Base-by-base conservation (phyloP, 2,113 vertebrate genomes). In the Ctenodactylus gundi region DNA sequence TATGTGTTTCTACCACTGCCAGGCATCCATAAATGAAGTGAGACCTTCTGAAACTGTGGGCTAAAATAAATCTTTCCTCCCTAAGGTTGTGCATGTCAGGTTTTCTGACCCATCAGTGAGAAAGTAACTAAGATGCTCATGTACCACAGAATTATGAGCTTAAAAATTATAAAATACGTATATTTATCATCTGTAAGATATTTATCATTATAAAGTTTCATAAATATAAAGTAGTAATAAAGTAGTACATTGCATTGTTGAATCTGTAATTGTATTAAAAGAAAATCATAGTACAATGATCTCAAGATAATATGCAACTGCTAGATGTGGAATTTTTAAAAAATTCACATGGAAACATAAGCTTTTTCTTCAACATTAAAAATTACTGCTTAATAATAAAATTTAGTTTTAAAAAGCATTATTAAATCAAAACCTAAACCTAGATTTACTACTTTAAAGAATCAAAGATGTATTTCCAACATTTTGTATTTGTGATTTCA, bases 401-500 rank as follows among this genome's bases (percentile, higher is more conserved):
- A 46, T 5, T 81, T 64, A 75, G n/a, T 73, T 87, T 90, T 73
- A n/a, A 77, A 88, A 49, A 18, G 77, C 25, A 90, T 13, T 80
- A 5, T 36, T 78, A 53, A 29, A 78, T 89, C 58, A 81, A 90
- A 80, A 86, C 55, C 49, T 31, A 85, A 90, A 39, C 70, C 55
- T 90, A 53, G 23, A 53, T 29, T 68, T 70, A 29, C 68, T 70
- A 60, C 9, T 85, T 18, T 68, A 46, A 90, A 78, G 51, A 60
- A 39, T 57, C 34, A 73, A 91, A 72, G 58, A 49, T 51, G 10
- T 77, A 51, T 23, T 68, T 87, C 44, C 18, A 83, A 85, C 31
- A 90, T 78, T 94, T 70, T 44, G 53, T 78, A 29, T 34, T n/a
- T 93, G n/a, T 75, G 39, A 83, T 67, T 67, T 76, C 53, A 85